Evolutionary conservation across 2,113 vertebrate species (phyloP).

Genomic region (Excalfactoria chinensis): DNA sequence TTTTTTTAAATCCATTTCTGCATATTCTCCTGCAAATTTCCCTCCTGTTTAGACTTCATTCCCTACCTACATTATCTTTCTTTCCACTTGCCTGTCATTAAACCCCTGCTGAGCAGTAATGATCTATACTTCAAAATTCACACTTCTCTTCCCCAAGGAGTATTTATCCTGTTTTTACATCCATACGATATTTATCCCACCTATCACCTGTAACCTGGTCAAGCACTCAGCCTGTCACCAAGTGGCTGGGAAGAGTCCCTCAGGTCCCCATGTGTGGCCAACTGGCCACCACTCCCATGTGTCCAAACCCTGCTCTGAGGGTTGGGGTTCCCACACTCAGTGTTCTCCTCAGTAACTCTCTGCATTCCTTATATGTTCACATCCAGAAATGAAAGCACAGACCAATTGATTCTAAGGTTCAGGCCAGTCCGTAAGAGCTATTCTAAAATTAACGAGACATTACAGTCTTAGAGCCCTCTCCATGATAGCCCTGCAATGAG

Average conservation of each 20-base stretch:
- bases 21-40: background rate
- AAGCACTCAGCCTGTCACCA: accelerated
- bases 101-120: constrained; percentile 46
- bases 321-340: accelerated
- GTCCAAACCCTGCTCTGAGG: background rate
- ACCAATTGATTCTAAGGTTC: background rate
- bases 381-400: accelerated
- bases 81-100: constrained; percentile 51
- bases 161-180: background rate
- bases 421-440: background rate
- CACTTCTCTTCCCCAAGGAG: constrained; percentile 1
- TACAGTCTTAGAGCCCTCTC: accelerated
- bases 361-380: accelerated
- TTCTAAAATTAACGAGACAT: background rate
- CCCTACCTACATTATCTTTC: constrained; percentile 26
- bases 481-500: background rate
- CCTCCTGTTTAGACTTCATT: background rate
- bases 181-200: background rate
- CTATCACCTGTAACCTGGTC: background rate
- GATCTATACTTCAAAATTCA: constrained; percentile 55
- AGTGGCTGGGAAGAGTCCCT: background rate
- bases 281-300: accelerated
- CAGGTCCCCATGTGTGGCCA: background rate
- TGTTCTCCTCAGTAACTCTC: background rate
- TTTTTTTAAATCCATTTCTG: background rate